Conservation (phyloP, 2,113 vertebrate species). For the Sander lucioperca region DNA sequence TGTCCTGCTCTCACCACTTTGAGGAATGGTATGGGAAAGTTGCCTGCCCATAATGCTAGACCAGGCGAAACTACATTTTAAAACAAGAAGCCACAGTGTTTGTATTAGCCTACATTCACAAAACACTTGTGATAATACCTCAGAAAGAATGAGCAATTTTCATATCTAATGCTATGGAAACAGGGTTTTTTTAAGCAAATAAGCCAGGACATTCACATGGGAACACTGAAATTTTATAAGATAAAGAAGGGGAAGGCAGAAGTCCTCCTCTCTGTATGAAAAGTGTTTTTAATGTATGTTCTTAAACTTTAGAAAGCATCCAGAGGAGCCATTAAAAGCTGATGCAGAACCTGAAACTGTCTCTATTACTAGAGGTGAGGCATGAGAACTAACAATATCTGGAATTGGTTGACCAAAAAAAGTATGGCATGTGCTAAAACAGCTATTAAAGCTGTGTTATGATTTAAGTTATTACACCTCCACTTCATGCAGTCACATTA, state of each 20-base stretch:
- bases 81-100: conserved; percentile 25
- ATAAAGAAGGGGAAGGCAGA: conserved; percentile 8
- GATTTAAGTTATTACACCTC: conserved; percentile 4
- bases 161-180: neutral
- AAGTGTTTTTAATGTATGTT: neutral
- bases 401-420: neutral
- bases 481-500: neutral
- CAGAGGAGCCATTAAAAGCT: neutral
- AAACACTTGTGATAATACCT: conserved; percentile 27
- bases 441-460: conserved; percentile 1
- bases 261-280: conserved; percentile 23
- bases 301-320: neutral
- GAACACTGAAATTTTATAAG: conserved; percentile 2
- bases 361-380: conserved; percentile 14
- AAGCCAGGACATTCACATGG: conserved; percentile 4
- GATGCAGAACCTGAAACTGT: neutral
- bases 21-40: conserved; percentile 69
- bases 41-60: conserved; percentile 23
- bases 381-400: neutral
- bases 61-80: conserved; percentile 13
- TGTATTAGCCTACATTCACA: conserved; percentile 20
- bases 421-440: neutral
- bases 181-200: neutral
- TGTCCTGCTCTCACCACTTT: conserved; percentile 62
- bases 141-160: conserved; percentile 17